Evolutionary conservation across 2,797 vertebrate genomes (phyloP), one percentile per base, ranked within the genome.

Genomic region (Leptodactylus fallax): DNA sequence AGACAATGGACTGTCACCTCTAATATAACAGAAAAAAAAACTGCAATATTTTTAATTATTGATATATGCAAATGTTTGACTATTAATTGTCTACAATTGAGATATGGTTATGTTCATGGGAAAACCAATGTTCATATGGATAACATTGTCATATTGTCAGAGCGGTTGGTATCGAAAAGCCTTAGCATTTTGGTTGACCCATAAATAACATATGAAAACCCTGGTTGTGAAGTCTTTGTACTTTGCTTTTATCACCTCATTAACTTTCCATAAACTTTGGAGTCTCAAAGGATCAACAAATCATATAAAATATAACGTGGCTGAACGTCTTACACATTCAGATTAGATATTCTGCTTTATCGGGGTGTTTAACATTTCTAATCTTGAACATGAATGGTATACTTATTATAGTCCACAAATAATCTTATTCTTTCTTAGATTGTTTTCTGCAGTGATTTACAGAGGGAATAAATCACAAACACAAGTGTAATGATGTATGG

Each of bases 401-500:
- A 21, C 27, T 21, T 7, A 58, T 36, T 61, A 47, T 14, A 47
- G 19, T 45, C 25, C 25, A 80, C 51, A 80, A 53, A 12, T 53
- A 53, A 8, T 3, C 6, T 79, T 11, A 56, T 36, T 81, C 25
- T 23, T 49, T 81, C 27, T 49, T 47, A 61, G 21, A 36, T 23
- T 23, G 27, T 36, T 80, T 61, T 16, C 79, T 36, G 55, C 55
- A 36, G 3, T 61, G 79, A 61, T 61, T 80, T 80, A 80, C 14
- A 80, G 61, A 11, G 19, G 27, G n/a, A 81, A 0, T 19, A 55
- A 69, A 69, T 55, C 49, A 69, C 63, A 55, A 83, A 53, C 19
- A 69, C 49, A 83, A 69, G 27, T 19, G 16, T 16, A 67, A 25
- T 69, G 63, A 69, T 83, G 9, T 53, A 53, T 69, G 63, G 72